A percentile compares a stretch with the other conserved stretches of the same genome.
These are phyloP conservation scores for Limonius californicus DNA, from an alignment of 1,140 invertebrate genomes.

Conservation along the genomic window DNA sequence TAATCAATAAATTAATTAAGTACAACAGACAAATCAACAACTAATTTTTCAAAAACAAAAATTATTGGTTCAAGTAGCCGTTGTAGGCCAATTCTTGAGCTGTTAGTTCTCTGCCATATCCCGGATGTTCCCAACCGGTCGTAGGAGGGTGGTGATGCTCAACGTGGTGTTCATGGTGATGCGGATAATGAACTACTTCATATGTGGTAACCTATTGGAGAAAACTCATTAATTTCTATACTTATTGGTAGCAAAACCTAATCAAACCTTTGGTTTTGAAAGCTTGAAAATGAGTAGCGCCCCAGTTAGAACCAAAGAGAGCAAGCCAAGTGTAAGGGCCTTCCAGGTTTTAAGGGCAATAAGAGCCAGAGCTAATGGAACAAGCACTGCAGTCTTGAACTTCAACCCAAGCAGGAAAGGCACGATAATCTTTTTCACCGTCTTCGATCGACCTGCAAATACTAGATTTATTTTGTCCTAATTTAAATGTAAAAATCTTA, in stretches of 20 bases:
- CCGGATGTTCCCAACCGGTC: conserved; percentile 59
- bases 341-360: conserved; percentile 86
- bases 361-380: conserved; percentile 71
- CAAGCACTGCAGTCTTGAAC: conserved; percentile 77
- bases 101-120: conserved; percentile 56
- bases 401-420: conserved; percentile 80
- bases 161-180: conserved; percentile 60
- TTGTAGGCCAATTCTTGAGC: conserved; percentile 65
- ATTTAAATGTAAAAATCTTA: conserved; percentile 14
- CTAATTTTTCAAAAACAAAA: conserved; percentile 10
- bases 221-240: conserved; percentile 15
- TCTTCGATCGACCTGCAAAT: conserved; percentile 51
- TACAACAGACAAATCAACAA: conserved; percentile 1
- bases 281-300: conserved; percentile 81
- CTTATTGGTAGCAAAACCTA: not conserved
- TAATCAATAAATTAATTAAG: conserved; percentile 20
- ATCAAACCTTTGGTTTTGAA: conserved; percentile 70
- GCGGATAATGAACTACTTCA: conserved; percentile 80
- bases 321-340: conserved; percentile 75
- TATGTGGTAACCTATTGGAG: conserved; percentile 60
- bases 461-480: not conserved
- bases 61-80: conserved; percentile 50
- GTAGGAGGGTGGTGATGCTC: conserved; percentile 57
- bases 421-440: conserved; percentile 78
- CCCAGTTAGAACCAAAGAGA: conserved; percentile 74